These are phyloP conservation scores for Leptinotarsa juncta DNA, from an alignment of 2,888 invertebrate species.

Conservation along the genomic window DNA sequence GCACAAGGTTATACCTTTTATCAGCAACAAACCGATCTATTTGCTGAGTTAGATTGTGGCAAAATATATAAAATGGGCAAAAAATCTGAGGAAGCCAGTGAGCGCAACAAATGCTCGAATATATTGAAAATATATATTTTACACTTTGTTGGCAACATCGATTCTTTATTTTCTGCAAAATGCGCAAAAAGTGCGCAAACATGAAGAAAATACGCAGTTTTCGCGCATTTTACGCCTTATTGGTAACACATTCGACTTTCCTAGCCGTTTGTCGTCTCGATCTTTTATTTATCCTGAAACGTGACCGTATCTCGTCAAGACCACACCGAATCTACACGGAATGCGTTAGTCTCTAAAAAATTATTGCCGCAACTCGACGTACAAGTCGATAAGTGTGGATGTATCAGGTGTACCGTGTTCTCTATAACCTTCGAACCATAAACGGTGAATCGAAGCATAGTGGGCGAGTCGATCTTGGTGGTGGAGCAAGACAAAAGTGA, in stretches of 20 bases:
- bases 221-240: too few relatives aligned
- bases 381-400: conserved; percentile 13
- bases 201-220: too few relatives aligned
- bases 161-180: too few relatives aligned
- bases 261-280: not conserved
- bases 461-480: conserved; percentile 2
- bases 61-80: too few relatives aligned
- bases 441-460: conserved; percentile 4
- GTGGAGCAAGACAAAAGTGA: not conserved
- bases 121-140: too few relatives aligned
- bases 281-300: conserved; percentile 13
- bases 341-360: conserved; percentile 20
- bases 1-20: too few relatives aligned
- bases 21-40: too few relatives aligned
- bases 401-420: conserved; percentile 18
- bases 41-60: too few relatives aligned
- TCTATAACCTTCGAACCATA: conserved; percentile 13
- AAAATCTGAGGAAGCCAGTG: too few relatives aligned
- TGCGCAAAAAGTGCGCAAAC: too few relatives aligned
- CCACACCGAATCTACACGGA: conserved; percentile 19
- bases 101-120: too few relatives aligned
- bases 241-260: conserved; percentile 1
- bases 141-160: too few relatives aligned
- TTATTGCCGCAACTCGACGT: conserved; percentile 7
- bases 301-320: conserved; percentile 20